Percentiles rank a stretch among this genome's conserved stretches.
These are phyloP conservation scores for Arnoldichthys spilopterus DNA, from an alignment of 2,797 vertebrate species.

Conservation along the genomic window DNA sequence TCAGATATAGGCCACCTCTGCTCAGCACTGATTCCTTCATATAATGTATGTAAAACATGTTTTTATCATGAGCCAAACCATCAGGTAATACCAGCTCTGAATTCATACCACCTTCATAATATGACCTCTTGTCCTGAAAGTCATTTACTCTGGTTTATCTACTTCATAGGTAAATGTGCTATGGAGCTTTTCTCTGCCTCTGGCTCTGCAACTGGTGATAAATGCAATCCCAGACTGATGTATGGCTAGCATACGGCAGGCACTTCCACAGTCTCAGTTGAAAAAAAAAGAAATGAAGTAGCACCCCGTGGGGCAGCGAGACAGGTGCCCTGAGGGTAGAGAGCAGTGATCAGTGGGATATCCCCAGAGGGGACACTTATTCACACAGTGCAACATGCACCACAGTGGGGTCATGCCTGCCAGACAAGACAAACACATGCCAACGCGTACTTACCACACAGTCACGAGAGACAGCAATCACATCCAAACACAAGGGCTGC, in stretches of 20 bases:
- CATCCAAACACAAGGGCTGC: slow-evolving; percentile 18
- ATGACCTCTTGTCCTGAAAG: neutral
- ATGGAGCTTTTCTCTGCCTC: neutral
- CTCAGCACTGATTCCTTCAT: neutral
- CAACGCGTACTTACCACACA: slow-evolving; percentile 16
- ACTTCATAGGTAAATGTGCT: neutral
- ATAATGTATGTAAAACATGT: neutral
- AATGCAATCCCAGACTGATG: slow-evolving; percentile 18
- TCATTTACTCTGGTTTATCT: neutral
- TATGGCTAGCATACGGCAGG: slow-evolving; percentile 13
- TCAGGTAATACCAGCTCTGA: neutral
- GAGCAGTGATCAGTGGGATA: slow-evolving; percentile 52
- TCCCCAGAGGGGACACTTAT: slow-evolving; percentile 48
- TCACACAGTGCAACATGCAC: slow-evolving; percentile 35
- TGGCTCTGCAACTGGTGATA: slow-evolving; percentile 12
- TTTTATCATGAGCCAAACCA: too few species aligned
- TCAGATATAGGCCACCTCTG: neutral
- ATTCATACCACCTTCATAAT: neutral
- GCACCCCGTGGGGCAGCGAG: slow-evolving; percentile 35
- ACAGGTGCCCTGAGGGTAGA: slow-evolving; percentile 52
- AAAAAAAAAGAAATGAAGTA: slow-evolving; percentile 49
- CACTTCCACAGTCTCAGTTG: slow-evolving; percentile 27
- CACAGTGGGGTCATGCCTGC: slow-evolving; percentile 34
- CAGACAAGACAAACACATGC: slow-evolving; percentile 15
- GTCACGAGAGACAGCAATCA: slow-evolving; percentile 17